Evolutionary conservation across 2,797 vertebrate genomes (phyloP).

Genomic region (Diplodus puntazzo): DNA sequence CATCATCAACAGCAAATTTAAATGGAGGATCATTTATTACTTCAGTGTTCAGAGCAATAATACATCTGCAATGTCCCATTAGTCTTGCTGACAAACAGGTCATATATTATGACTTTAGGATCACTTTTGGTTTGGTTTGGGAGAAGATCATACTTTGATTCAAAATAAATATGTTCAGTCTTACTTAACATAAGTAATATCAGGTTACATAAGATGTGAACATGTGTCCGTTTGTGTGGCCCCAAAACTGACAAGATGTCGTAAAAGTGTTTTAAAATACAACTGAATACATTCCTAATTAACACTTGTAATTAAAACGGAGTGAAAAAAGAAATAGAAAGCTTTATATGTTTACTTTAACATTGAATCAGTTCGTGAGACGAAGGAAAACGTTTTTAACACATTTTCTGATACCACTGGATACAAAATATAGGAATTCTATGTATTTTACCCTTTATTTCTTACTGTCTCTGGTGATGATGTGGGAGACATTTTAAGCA

Average conservation of each 20-base stretch:
- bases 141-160: too few species aligned
- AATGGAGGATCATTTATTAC: background rate
- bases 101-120: too few species aligned
- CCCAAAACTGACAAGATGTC: background rate
- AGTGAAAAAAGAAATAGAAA: background rate
- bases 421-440: background rate
- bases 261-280: background rate
- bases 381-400: background rate
- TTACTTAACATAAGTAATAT: too few species aligned
- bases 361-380: background rate
- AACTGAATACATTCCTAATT: background rate
- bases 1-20: background rate
- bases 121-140: too few species aligned
- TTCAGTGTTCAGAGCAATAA: too few species aligned
- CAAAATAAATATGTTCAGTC: too few species aligned
- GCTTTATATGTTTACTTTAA: background rate
- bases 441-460: background rate
- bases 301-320: background rate
- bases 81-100: too few species aligned
- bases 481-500: background rate
- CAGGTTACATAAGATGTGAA: too few species aligned
- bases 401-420: background rate
- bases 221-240: too few species aligned
- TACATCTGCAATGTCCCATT: too few species aligned
- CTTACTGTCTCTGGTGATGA: background rate